Percentiles rank a stretch among this genome's conserved stretches.
Evolutionary conservation across 2,113 vertebrate species (phyloP).

Genomic region (Leptodactylus fuscus): DNA sequence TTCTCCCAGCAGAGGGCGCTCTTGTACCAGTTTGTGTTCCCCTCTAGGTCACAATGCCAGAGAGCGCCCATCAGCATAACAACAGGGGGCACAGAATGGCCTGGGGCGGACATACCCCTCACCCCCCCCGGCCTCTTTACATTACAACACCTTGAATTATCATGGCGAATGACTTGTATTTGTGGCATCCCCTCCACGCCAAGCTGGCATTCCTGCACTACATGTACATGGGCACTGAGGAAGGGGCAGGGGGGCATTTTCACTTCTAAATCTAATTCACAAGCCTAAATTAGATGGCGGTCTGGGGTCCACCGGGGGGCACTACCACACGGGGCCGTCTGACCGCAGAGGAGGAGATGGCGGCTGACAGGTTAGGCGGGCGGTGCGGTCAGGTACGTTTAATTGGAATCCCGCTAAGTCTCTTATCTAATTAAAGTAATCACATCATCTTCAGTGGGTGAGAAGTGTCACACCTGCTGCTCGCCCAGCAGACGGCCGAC

Average conservation of each 20-base stretch:
- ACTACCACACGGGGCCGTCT: no score
- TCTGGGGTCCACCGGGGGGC: no score
- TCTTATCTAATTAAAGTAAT: conserved; percentile 56
- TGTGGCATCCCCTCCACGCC: neutral
- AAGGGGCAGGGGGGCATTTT: no score
- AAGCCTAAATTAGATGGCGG: no score
- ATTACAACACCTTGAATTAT: conserved; percentile 14
- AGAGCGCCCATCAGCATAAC: conserved; percentile 40
- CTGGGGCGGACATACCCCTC: neutral
- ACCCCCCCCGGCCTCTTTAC: neutral
- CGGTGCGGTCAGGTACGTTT: conserved; percentile 40
- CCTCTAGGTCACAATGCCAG: neutral
- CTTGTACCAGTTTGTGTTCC: neutral
- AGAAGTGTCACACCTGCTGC: conserved; percentile 41
- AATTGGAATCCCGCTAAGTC: conserved; percentile 58
- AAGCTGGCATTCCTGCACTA: no score
- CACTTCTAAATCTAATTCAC: no score
- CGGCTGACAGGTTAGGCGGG: neutral
- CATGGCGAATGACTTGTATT: neutral
- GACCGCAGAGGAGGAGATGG: neutral
- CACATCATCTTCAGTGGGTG: conserved; percentile 17
- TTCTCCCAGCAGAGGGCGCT: conserved; percentile 38
- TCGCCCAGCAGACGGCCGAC: conserved; percentile 7
- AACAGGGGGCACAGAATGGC: neutral
- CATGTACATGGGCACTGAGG: no score